Evolutionary conservation across 2,888 invertebrate genomes (phyloP), one percentile per base, ranked within the genome.

Genomic region (Chorisops tibialis): DNA sequence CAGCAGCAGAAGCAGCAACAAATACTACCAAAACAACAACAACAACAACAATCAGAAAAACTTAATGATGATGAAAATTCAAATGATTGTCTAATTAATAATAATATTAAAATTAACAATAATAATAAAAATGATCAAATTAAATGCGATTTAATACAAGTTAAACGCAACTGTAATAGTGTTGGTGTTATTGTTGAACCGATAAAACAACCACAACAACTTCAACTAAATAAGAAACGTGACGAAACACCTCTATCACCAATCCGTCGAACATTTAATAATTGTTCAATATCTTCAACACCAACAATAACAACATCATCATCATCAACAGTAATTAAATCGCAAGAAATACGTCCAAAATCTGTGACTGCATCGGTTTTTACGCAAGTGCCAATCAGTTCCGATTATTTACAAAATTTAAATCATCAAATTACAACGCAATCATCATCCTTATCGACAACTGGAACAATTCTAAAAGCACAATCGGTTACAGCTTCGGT

Each of bases 331-430:
- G 16, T 14, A 37, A 3, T 38, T 1, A 14, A 16, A 41, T 6
- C 22, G n/a, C 35, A n/a, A 12, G 59, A 50, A 39, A 66, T 74
- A 63, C 73, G 72, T 63, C 75, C 77, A 49, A 75, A 75, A 71
- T 76, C 77, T 52, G 76, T 77, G 62, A 77, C 77, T 6, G 76
- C 76, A 51, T 74, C 77, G 43, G 70, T 77, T 39, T 75, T 77
- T 67, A 62, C 62, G 21, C 65, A 66, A 65, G 39, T 58, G 49
- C 63, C 59, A 48, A 50, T 56, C 30, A 47, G 22, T 35, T 51
- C 62, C 56, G 52, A 63, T 52, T 50, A 35, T 49, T 62, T 51
- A 48, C 47, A 48, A 60, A 50, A 49, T 30, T 39, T 19, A n/a
- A 38, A 11, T 18, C 41, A 41, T 38, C 14, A 48, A 50, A 45